Evolutionary conservation across 2,113 vertebrate genomes (phyloP), one percentile per base, ranked within the genome.

Genomic region (Casuarius casuarius): DNA sequence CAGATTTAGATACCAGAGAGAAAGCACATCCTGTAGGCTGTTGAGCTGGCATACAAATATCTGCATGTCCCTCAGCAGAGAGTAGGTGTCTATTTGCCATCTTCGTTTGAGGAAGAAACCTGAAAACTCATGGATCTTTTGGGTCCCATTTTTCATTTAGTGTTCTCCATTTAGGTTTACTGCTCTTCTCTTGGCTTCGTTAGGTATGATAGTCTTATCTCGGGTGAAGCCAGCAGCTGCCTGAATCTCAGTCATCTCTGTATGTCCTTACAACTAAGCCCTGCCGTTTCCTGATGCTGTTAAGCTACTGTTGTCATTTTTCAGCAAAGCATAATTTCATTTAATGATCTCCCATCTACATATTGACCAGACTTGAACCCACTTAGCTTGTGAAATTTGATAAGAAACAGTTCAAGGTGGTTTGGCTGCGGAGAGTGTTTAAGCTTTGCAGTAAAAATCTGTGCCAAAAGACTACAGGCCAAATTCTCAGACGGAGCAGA

Each of bases 311-410:
- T 67, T 77, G 20, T 13, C 23, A 22, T 38, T 87, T 76, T 92
- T 61, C 86, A 96, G 77, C 73, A 44, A 54, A 76, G 59, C 9
- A 0, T 46, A 62, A 44, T 92, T 96, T 89, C 65, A 46, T 40
- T 1, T 62, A 67, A 81, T n/a, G 20, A 63, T 84, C 70, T 82
- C 56, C 92, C 68, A 52, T 67, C 62, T 10, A 0, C 40, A 48
- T 33, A 72, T 61, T 81, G 89, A 91, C 63, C 89, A 91, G 70
- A 18, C 26, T 40, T 13, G 3, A 93, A 84, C 70, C 40, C 76
- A 35, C 52, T 87, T 54, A 78, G 86, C 90, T 89, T 76, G 67
- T 96, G 95, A 96, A 96, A 95, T 83, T 74, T 49, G 90, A n/a
- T 94, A 91, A 94, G 90, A 89, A 93, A 81, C 48, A 6, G 75